Evolutionary conservation across 2,888 invertebrate species (phyloP).

Genomic region (Trypoxylon attenuatum): DNA sequence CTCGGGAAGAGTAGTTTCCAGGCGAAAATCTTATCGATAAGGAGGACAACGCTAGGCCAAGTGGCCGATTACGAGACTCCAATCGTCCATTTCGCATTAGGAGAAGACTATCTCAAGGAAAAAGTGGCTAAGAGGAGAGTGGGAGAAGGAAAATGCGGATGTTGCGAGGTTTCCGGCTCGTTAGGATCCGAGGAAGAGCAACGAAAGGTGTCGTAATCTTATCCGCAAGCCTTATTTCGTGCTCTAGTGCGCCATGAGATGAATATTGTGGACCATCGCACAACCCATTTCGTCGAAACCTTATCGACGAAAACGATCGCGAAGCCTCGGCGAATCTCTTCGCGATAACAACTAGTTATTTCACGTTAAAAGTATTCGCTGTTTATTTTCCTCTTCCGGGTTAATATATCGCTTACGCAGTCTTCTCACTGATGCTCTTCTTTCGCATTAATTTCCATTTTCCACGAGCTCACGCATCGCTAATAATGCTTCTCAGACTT

Average conservation of each 20-base stretch:
- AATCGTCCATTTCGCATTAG: too few species aligned
- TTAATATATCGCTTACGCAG: too few species aligned
- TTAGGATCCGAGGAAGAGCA: constrained; percentile 31
- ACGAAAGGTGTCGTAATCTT: constrained; percentile 29
- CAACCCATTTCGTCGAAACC: constrained; percentile 28
- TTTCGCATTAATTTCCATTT: too few species aligned
- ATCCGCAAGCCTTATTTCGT: constrained; percentile 45
- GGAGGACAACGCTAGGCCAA: too few species aligned
- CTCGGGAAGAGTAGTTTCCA: neutral
- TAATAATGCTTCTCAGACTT: too few species aligned
- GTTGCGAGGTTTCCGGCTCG: constrained; percentile 33
- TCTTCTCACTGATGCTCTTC: too few species aligned
- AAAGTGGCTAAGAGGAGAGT: neutral
- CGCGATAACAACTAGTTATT: constrained; percentile 21
- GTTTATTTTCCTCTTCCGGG: constrained; percentile 20
- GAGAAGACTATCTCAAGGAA: too few species aligned
- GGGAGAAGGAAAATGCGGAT: neutral
- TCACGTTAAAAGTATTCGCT: constrained; percentile 9
- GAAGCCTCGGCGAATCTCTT: constrained; percentile 17
- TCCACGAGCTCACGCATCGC: too few species aligned
- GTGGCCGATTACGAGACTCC: too few species aligned
- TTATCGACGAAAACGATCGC: constrained; percentile 38
- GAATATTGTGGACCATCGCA: constrained; percentile 38
- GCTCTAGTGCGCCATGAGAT: constrained; percentile 30
- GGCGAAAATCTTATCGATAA: too few species aligned